A percentile compares a stretch with the other conserved stretches of the same genome.
Conservation (phyloP, 1,140 invertebrate genomes). For the Tetramorium parvispinum region DNA sequence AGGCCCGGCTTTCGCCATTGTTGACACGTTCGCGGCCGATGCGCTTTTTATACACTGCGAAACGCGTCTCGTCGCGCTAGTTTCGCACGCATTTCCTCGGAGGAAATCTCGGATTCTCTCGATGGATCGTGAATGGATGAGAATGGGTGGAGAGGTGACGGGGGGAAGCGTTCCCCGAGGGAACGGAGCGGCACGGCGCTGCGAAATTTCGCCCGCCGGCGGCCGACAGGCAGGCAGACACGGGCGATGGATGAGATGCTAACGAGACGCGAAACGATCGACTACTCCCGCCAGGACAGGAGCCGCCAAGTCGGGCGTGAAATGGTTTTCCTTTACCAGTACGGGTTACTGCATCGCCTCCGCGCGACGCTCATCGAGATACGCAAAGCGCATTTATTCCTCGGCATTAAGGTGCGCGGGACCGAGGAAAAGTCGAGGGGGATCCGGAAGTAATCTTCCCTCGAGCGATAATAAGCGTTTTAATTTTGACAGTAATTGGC, state of each 20-base stretch:
- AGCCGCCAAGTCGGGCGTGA: slow-evolving; percentile 72
- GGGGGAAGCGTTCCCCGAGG: not conserved
- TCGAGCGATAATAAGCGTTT: slow-evolving; percentile 16
- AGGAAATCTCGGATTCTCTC: slow-evolving; percentile 66
- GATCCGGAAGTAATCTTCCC: slow-evolving; percentile 4
- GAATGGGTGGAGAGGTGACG: slow-evolving; percentile 1
- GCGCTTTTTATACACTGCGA: slow-evolving; percentile 27
- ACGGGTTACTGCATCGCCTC: slow-evolving; percentile 43
- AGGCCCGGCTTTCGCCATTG: not conserved
- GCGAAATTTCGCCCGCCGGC: slow-evolving; percentile 70
- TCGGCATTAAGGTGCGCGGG: slow-evolving; percentile 9
- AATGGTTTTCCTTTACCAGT: slow-evolving; percentile 76
- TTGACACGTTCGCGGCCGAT: not conserved
- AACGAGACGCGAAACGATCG: slow-evolving; percentile 78
- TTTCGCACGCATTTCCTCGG: slow-evolving; percentile 26
- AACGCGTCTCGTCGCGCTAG: not conserved
- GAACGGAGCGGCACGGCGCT: slow-evolving; percentile 42
- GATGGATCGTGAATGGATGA: slow-evolving; percentile 33
- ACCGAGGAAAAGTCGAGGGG: not conserved
- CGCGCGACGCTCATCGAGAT: slow-evolving; percentile 41
- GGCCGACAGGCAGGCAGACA: slow-evolving; percentile 65
- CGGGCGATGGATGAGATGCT: slow-evolving; percentile 77
- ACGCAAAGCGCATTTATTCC: slow-evolving; percentile 56
- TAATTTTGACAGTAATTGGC: not conserved
- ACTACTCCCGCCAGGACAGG: slow-evolving; percentile 67